Conservation (phyloP, 2,113 vertebrate species). For the Panthera leo region DNA sequence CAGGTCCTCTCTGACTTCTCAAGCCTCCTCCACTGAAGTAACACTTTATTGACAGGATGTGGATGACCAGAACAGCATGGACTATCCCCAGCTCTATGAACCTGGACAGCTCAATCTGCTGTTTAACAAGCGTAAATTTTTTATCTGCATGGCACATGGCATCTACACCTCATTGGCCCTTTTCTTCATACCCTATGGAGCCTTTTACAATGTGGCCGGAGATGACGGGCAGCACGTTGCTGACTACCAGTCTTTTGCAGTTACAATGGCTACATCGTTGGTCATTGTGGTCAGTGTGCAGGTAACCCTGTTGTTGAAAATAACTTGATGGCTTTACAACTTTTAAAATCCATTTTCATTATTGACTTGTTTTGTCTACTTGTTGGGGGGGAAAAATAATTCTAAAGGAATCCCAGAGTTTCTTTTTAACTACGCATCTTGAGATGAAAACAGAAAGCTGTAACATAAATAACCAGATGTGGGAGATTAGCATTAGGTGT, state of each 20-base stretch:
- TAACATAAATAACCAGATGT: neutral
- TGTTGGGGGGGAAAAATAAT: neutral
- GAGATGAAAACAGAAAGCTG: neutral
- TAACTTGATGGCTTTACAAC: neutral
- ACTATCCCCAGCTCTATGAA: conserved; percentile 87
- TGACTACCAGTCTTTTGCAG: conserved; percentile 90
- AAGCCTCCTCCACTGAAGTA: conserved; percentile 15
- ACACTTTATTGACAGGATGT: conserved; percentile 85
- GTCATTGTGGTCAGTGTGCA: conserved; percentile 91
- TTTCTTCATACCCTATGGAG: conserved; percentile 91
- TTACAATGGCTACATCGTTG: conserved; percentile 90
- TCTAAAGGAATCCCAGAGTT: neutral
- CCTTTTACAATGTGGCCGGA: conserved; percentile 83
- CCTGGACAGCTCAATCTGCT: conserved; percentile 90
- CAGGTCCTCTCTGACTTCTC: neutral
- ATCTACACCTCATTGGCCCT: conserved; percentile 89
- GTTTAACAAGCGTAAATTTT: conserved; percentile 92
- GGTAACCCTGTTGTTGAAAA: conserved; percentile 80
- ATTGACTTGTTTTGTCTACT: neutral
- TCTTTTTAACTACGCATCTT: conserved; percentile 12
- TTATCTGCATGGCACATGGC: conserved; percentile 89
- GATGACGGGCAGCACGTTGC: conserved; percentile 86
- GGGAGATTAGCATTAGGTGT: neutral
- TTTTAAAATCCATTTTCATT: neutral
- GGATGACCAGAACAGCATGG: conserved; percentile 88